Conservation (phyloP, 2,113 vertebrate genomes). For the Myotis yumanensis region DNA sequence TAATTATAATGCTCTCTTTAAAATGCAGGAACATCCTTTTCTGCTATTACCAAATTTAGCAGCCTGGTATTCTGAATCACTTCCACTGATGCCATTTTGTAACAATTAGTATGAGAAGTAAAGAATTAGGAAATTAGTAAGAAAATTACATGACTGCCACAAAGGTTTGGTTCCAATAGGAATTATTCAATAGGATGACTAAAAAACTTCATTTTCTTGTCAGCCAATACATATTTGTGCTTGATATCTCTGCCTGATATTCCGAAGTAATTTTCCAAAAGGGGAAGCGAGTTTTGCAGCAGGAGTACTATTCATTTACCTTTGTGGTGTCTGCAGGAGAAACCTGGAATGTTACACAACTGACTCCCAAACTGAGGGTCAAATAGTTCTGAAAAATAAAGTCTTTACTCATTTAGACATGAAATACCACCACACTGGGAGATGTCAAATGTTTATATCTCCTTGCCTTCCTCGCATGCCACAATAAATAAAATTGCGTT, state of each 20-base stretch:
- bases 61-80: conserved; percentile 14
- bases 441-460: neutral
- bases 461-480: neutral
- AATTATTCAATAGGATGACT: neutral
- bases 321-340: neutral
- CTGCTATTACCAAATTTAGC: conserved; percentile 20
- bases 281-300: neutral
- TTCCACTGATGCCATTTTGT: neutral
- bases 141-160: neutral
- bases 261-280: conserved; percentile 31
- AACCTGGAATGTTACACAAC: neutral
- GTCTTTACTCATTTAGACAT: neutral
- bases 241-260: neutral
- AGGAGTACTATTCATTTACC: neutral
- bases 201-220: conserved; percentile 15
- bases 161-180: neutral
- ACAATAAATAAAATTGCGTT: neutral
- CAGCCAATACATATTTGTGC: neutral
- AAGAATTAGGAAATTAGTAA: conserved; percentile 31
- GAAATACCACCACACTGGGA: neutral
- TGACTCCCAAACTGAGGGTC: neutral
- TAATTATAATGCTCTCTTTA: neutral
- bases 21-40: conserved; percentile 23
- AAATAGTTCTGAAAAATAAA: conserved; percentile 27
- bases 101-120: conserved; percentile 2